A percentile compares a stretch with the other conserved stretches of the same genome.
Conservation (phyloP, 2,113 vertebrate species). For the Pedetes capensis region DNA sequence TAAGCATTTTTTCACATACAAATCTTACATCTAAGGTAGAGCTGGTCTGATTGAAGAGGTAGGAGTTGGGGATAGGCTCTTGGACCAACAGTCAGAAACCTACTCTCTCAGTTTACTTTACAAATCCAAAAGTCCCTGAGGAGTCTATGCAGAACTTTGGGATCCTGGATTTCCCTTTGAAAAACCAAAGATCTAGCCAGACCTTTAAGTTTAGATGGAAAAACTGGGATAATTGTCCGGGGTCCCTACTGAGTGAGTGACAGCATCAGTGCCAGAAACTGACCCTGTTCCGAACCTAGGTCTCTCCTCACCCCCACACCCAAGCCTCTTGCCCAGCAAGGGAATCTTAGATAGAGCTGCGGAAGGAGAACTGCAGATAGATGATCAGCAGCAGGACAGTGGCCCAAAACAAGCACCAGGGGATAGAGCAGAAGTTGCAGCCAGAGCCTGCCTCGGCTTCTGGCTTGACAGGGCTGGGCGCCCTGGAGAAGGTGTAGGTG, state of each 20-base stretch:
- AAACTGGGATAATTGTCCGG: background rate
- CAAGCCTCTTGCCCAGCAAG: background rate
- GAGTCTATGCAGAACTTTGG: background rate
- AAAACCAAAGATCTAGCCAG: background rate
- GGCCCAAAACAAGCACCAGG: constrained; percentile 77
- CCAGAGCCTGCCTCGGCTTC: constrained; percentile 41
- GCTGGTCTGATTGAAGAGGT: background rate
- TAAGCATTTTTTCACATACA: background rate
- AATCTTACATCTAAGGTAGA: background rate
- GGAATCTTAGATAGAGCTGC: constrained; percentile 58
- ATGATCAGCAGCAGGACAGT: constrained; percentile 69
- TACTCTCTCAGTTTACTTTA: background rate
- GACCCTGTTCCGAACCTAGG: background rate
- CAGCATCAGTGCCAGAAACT: background rate
- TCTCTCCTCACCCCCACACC: background rate
- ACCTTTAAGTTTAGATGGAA: background rate
- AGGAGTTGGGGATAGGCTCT: background rate
- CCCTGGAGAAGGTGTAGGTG: constrained; percentile 69
- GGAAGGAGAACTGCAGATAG: constrained; percentile 76
- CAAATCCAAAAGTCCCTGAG: background rate
- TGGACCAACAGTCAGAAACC: background rate
- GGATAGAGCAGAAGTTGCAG: constrained; percentile 75
- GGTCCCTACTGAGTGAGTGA: background rate
- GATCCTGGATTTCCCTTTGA: background rate
- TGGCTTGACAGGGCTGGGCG: constrained; percentile 51